Conservation (phyloP, 2,113 vertebrate species). For the Cygnus atratus region DNA sequence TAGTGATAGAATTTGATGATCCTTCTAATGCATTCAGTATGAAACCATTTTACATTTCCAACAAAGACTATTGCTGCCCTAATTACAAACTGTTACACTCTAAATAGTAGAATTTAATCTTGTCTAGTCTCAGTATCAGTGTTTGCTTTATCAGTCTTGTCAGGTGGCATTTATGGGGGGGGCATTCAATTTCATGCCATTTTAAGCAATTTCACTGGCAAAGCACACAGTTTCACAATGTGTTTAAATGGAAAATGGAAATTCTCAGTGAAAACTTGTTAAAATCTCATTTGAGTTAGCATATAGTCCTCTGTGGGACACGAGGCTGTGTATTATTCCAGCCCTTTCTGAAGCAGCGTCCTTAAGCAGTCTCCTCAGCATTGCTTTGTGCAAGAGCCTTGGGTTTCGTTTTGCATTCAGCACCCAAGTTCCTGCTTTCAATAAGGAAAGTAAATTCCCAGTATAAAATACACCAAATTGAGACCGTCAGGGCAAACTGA, state of each 20-base stretch:
- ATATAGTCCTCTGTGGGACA: neutral
- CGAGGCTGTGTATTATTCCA: neutral
- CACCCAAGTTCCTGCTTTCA: neutral
- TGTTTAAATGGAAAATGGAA: constrained; percentile 69
- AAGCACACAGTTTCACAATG: constrained; percentile 5
- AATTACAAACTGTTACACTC: constrained; percentile 48
- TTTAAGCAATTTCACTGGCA: constrained; percentile 63
- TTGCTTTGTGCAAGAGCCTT: neutral
- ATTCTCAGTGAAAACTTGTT: constrained; percentile 51
- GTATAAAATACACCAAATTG: neutral
- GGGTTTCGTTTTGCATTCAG: neutral
- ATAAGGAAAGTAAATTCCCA: neutral
- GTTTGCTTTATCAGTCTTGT: constrained; percentile 64
- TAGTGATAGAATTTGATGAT: constrained; percentile 31
- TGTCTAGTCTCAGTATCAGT: constrained; percentile 51
- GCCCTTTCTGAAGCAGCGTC: neutral
- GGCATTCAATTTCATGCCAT: constrained; percentile 65
- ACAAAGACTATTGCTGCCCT: constrained; percentile 45
- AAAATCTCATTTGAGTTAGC: constrained; percentile 47
- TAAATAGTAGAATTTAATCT: constrained; percentile 63
- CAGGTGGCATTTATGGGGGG: constrained; percentile 53
- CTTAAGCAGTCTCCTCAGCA: neutral
- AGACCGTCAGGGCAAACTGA: neutral
- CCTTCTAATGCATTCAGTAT: constrained; percentile 24
- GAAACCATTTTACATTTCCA: constrained; percentile 54